Evolutionary conservation across 2,797 vertebrate genomes (phyloP), one percentile per base, ranked within the genome.

Genomic region (Malurus splendens): DNA sequence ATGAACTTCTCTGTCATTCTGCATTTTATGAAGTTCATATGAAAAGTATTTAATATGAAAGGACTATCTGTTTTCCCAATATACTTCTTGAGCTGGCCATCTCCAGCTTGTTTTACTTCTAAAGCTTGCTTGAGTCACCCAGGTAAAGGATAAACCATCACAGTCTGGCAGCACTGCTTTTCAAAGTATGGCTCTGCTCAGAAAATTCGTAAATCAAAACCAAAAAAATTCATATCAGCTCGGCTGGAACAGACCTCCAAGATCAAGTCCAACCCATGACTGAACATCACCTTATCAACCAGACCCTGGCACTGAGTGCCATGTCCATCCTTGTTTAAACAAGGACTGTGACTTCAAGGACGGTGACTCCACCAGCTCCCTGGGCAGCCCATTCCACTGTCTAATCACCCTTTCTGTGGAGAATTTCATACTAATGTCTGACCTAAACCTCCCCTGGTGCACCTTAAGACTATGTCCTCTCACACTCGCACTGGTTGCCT

Each of bases 131-230:
- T 36, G 28, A 39, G 28, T 9, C 28, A 33, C n/a, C 25, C 11
- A 28, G 64, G n/a, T 3, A 68, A 1, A 18, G 1, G 14, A 18
- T 3, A 54, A 18, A 56, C 2, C 3, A n/a, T 4, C 17, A 25
- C 14, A 17, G 7, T 13, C 23, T 11, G 18, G 36, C n/a, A 52
- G 20, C 6, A 28, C 0, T 8, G 12, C 52, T 61, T 42, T 33
- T 7, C 51, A 42, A 42, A 65, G 51, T 2, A 0, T 1, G 6
- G 13, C 4, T 79, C 48, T 6, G 5, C 70, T 66, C 32, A 23
- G 28, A 48, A 61, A 56, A 57, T 9, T n/a, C 44, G 25, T 33
- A 18, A 39, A 62, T 17, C 6, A 25, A 61, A 39, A 22, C 4
- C 30, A 15, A 38, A 42, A 56, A 14, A 56, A 32, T 56, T 1